Percentiles rank a stretch among this genome's conserved stretches.
phyloP scores from a whole-genome alignment of 2,113 vertebrate species.

The Sarotherodon lohbergeri region DNA sequence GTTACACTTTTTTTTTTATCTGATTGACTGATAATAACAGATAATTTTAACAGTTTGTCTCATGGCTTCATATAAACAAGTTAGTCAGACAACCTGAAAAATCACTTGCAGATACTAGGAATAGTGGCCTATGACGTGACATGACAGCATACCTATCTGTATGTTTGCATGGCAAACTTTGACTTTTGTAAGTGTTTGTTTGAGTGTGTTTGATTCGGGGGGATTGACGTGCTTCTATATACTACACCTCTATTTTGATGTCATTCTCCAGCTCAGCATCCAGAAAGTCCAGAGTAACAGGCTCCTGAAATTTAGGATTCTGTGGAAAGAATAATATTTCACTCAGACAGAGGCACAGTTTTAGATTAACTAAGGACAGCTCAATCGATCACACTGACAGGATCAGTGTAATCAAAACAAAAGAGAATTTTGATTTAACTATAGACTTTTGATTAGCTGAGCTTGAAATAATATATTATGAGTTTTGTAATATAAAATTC shows the following conservation, averaged over 20 bases:
- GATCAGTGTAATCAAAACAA: background rate
- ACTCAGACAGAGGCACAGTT: background rate
- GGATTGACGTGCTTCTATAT: background rate
- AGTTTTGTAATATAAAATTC: background rate
- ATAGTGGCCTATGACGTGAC: background rate
- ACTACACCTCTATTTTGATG: slow-evolving; percentile 90
- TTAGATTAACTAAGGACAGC: background rate
- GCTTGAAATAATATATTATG: background rate
- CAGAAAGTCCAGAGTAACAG: slow-evolving; percentile 93
- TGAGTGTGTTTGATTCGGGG: background rate
- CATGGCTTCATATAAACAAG: background rate
- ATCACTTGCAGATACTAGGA: background rate
- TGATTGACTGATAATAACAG: background rate
- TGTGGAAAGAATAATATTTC: slow-evolving; percentile 52
- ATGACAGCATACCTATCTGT: background rate
- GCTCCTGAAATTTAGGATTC: slow-evolving; percentile 99
- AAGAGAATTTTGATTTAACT: background rate
- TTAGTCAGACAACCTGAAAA: background rate
- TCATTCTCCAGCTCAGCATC: slow-evolving; percentile 96
- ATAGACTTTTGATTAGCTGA: background rate
- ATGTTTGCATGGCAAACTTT: background rate
- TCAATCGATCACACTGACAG: background rate
- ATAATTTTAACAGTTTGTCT: background rate
- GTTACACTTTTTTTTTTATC: rapidly evolving
- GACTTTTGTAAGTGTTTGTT: background rate